phyloP scores from a whole-genome alignment of 2,797 vertebrate genomes.

The Nannoperca obscura region DNA sequence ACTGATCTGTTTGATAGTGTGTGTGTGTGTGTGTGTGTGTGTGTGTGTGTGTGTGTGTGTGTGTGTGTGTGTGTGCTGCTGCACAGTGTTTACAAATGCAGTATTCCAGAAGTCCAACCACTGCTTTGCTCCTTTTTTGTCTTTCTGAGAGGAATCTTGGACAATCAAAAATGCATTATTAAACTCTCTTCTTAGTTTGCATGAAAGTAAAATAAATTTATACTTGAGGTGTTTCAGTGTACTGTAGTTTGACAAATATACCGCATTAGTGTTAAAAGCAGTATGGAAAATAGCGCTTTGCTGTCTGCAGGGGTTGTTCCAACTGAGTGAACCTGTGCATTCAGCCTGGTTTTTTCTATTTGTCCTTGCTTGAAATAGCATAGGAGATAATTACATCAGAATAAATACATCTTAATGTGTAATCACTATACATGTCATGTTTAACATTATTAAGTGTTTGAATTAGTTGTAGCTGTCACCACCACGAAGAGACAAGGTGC shows the following conservation, averaged over 20 bases:
- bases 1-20: slow-evolving; percentile 47
- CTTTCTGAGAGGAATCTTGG: not conserved
- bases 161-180: slow-evolving; percentile 4
- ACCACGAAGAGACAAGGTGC: slow-evolving; percentile 2
- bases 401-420: not conserved
- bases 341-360: not conserved
- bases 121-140: not conserved
- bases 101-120: slow-evolving; percentile 4
- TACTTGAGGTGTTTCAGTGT: not conserved
- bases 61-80: slow-evolving; percentile 23
- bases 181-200: not conserved
- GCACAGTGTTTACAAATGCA: slow-evolving; percentile 27
- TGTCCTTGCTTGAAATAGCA: not conserved
- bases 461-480: slow-evolving; percentile 36
- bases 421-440: slow-evolving; percentile 2
- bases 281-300: not conserved
- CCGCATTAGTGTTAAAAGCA: slow-evolving; percentile 12
- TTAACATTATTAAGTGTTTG: slow-evolving; percentile 12
- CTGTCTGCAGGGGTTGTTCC: not conserved
- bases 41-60: slow-evolving; percentile 1
- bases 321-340: not conserved
- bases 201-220: not conserved
- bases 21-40: too few relatives aligned
- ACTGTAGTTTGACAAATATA: not conserved
- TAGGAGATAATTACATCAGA: not conserved